Conservation (phyloP, 53 echinoderm and acorn worm species). For the Mesocentrotus franciscanus region DNA sequence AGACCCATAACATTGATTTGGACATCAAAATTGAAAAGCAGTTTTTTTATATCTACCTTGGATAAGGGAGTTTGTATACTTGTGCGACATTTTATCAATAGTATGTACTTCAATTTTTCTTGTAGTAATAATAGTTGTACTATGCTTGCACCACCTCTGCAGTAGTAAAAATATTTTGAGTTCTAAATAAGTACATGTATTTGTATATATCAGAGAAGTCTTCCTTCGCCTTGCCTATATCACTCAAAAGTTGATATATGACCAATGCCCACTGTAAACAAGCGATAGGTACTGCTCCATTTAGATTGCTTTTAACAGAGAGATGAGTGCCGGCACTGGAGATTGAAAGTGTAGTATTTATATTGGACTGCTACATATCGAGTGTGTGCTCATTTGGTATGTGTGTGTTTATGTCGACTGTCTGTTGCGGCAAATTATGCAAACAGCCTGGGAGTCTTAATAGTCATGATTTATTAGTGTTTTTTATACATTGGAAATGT, state of each 20-base stretch:
- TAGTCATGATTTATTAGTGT: conserved; percentile 11
- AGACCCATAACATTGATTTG: too few relatives aligned
- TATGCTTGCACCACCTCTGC: too few relatives aligned
- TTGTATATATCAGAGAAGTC: background rate
- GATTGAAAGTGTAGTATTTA: conserved; percentile 13
- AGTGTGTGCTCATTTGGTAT: background rate
- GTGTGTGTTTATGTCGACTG: background rate
- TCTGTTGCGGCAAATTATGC: background rate
- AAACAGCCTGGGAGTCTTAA: background rate
- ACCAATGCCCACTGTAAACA: background rate
- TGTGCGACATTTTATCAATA: too few relatives aligned
- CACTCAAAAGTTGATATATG: conserved; percentile 3
- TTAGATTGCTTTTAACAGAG: conserved; percentile 19
- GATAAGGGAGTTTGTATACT: too few relatives aligned
- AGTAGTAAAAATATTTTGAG: too few relatives aligned
- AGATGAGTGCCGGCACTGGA: background rate
- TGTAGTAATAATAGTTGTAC: too few relatives aligned
- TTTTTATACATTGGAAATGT: background rate
- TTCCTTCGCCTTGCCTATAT: background rate
- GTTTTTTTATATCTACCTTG: too few relatives aligned
- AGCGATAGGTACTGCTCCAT: background rate
- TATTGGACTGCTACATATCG: background rate
- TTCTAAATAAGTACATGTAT: too few relatives aligned
- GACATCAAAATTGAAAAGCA: too few relatives aligned
- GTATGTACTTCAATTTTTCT: too few relatives aligned